phyloP scores from a whole-genome alignment of 2,797 vertebrate species.

The Phoeniculus purpureus region DNA sequence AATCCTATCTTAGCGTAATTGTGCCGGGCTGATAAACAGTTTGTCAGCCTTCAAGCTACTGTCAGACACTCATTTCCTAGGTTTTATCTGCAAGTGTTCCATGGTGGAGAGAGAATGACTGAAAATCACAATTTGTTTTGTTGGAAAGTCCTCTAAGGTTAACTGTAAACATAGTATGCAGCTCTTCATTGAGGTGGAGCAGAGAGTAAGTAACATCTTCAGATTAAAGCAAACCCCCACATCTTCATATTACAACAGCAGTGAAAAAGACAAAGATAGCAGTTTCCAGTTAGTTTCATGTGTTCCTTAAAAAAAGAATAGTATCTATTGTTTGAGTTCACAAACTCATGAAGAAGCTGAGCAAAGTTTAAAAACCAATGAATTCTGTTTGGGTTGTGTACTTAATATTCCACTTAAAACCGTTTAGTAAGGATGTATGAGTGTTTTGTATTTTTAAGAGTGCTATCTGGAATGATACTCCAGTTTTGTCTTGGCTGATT shows the following conservation, averaged over 20 bases:
- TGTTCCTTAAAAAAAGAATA: not conserved
- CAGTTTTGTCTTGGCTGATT: not conserved
- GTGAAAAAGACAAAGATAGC: not conserved
- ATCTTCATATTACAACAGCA: not conserved
- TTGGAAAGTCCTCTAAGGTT: not conserved
- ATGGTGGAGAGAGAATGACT: not conserved
- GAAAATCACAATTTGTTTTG: not conserved
- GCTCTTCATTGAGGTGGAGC: not conserved
- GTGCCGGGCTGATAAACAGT: not conserved
- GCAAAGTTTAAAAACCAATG: not conserved
- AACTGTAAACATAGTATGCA: fast-evolving
- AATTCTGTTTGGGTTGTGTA: not conserved
- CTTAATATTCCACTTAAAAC: not conserved
- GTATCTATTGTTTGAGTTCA: not conserved
- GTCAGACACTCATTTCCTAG: not conserved
- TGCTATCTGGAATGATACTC: not conserved
- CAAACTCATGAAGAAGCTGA: not conserved
- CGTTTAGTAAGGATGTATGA: not conserved
- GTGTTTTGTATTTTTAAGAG: not conserved
- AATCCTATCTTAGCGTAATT: not conserved
- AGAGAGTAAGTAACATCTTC: not conserved
- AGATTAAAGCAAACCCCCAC: not conserved
- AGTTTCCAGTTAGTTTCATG: not conserved
- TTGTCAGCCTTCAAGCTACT: not conserved
- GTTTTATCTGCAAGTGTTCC: not conserved